Conservation (phyloP, 2,888 invertebrate species). For the Hyposoter didymator region DNA sequence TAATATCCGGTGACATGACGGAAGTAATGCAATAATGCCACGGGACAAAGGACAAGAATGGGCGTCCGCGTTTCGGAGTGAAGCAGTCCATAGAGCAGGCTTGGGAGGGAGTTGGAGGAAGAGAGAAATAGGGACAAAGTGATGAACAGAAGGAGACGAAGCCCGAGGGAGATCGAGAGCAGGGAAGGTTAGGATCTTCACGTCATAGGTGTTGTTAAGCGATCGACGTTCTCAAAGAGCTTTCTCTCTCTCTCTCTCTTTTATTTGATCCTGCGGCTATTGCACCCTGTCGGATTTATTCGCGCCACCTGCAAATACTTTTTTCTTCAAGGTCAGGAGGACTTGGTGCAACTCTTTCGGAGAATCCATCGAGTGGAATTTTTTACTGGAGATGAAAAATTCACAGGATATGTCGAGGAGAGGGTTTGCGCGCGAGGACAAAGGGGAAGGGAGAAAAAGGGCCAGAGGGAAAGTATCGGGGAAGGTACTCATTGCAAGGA, state of each 20-base stretch:
- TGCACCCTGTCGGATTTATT: background rate
- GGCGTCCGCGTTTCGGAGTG: background rate
- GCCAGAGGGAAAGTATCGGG: slow-evolving; percentile 9
- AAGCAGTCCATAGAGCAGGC: background rate
- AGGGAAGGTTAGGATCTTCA: slow-evolving; percentile 3
- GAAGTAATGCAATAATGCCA: slow-evolving; percentile 55
- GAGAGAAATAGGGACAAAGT: background rate
- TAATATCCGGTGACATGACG: slow-evolving; percentile 57
- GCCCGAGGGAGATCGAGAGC: background rate
- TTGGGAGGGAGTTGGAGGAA: background rate
- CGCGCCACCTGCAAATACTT: background rate
- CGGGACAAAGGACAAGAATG: slow-evolving; percentile 45
- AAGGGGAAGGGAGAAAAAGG: background rate
- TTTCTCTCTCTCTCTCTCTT: background rate
- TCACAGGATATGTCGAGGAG: slow-evolving; percentile 18
- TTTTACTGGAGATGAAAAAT: slow-evolving; percentile 13
- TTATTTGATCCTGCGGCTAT: background rate
- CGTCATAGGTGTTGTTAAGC: slow-evolving; percentile 2
- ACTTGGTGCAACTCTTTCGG: background rate
- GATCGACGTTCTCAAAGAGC: slow-evolving; percentile 1
- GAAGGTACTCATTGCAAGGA: slow-evolving; percentile 71
- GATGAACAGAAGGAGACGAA: background rate
- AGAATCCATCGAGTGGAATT: background rate
- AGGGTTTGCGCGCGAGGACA: background rate
- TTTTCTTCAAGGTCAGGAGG: background rate